Percentiles rank a stretch among this genome's conserved stretches.
Evolutionary conservation across 2,113 vertebrate species (phyloP).

Genomic region (Oreamnos americanus): DNA sequence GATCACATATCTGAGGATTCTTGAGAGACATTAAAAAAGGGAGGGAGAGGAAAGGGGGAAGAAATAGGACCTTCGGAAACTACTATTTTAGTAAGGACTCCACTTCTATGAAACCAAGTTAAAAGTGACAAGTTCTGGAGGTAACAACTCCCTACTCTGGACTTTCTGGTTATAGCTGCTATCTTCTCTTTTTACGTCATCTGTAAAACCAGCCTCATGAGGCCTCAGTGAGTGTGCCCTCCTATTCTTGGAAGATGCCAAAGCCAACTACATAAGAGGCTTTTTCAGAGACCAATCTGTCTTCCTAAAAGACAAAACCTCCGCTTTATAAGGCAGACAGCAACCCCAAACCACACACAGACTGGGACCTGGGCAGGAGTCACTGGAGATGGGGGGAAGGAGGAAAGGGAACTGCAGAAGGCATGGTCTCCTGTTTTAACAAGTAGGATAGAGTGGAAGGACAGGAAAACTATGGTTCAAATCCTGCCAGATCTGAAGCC

Average conservation of each 20-base stretch:
- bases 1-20: background rate
- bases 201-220: background rate
- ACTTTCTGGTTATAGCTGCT: background rate
- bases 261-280: constrained; percentile 32
- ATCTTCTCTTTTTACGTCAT: background rate
- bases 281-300: constrained; percentile 47
- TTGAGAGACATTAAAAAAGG: background rate
- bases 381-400: background rate
- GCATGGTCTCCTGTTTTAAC: background rate
- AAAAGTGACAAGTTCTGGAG: background rate
- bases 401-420: background rate
- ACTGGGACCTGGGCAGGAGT: constrained; percentile 61
- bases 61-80: background rate
- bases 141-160: background rate
- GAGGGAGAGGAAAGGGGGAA: background rate
- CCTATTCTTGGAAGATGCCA: background rate
- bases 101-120: background rate
- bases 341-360: constrained; percentile 69
- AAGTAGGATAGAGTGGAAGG: background rate
- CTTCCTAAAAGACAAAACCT: constrained; percentile 25
- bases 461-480: background rate
- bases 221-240: background rate
- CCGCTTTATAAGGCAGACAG: constrained; percentile 74
- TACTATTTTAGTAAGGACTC: constrained; percentile 35
- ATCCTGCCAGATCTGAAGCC: background rate